A percentile compares a stretch with the other conserved stretches of the same genome.
These are phyloP conservation scores for Cairina moschata DNA, from an alignment of 2,113 vertebrate species.

Conservation along the genomic window DNA sequence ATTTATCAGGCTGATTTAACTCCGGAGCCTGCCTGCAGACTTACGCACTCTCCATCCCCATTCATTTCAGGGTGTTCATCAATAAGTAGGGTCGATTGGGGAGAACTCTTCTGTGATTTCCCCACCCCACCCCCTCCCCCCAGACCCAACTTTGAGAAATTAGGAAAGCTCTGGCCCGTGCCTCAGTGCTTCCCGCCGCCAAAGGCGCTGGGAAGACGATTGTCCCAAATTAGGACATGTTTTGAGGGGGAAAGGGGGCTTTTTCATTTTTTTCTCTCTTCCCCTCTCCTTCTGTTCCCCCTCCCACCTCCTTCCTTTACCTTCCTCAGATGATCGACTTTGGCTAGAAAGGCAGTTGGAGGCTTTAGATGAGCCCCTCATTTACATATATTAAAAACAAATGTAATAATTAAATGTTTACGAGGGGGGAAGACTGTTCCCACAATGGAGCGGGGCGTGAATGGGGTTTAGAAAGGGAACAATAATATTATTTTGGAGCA, in stretches of 20 bases:
- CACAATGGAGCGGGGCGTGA: not conserved
- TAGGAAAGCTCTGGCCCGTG: not conserved
- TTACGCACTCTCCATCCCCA: constrained; percentile 35
- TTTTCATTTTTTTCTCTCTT: not conserved
- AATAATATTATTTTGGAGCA: constrained; percentile 63
- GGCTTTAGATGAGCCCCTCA: not conserved
- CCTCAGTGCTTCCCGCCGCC: fast-evolving
- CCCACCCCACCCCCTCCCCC: too few relatives aligned
- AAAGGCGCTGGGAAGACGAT: not conserved
- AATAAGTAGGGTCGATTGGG: not conserved
- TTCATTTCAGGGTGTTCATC: constrained; percentile 51
- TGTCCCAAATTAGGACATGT: not conserved
- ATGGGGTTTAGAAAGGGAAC: not conserved
- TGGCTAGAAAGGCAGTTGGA: not conserved
- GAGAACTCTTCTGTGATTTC: not conserved
- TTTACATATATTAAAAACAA: not conserved
- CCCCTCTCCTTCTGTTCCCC: not conserved
- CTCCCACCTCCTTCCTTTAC: not conserved
- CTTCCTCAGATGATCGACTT: not conserved
- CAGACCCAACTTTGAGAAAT: not conserved
- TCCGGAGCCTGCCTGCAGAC: constrained; percentile 55
- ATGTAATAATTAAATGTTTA: not conserved
- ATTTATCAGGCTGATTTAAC: constrained; percentile 70
- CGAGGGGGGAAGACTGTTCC: not conserved
- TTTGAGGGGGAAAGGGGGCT: not conserved